Evolutionary conservation across 2,888 invertebrate genomes (phyloP).

Genomic region (Rotaria macrura): DNA sequence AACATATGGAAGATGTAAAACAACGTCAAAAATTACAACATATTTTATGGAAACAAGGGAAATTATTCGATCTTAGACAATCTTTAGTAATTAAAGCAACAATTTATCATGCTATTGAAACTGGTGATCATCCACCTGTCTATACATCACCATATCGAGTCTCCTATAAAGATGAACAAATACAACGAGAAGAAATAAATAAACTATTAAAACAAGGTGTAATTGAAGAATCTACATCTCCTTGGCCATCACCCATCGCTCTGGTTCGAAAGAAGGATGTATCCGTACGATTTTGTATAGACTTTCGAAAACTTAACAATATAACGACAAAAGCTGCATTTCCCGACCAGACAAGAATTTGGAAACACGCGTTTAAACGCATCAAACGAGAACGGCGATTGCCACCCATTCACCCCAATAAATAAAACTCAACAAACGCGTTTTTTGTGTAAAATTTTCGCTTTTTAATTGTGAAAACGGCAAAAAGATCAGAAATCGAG

Average conservation of each 20-base stretch:
- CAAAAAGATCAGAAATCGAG: too few relatives aligned
- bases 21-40: neutral
- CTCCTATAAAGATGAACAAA: neutral
- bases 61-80: neutral
- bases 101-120: neutral
- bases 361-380: too few relatives aligned
- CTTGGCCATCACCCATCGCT: conserved; percentile 30
- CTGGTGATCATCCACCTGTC: neutral
- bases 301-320: conserved; percentile 35
- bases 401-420: too few relatives aligned
- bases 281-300: conserved; percentile 33
- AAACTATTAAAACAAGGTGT: conserved; percentile 24
- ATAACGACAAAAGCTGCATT: conserved; percentile 35
- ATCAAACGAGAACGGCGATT: too few relatives aligned
- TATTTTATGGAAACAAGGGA: neutral
- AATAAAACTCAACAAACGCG: too few relatives aligned
- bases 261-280: conserved; percentile 31
- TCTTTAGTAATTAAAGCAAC: neutral
- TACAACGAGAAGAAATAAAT: conserved; percentile 34
- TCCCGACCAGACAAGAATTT: too few relatives aligned
- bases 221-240: conserved; percentile 32
- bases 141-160: neutral
- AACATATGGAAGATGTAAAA: neutral
- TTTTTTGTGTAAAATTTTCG: too few relatives aligned
- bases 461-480: too few relatives aligned